Conservation (phyloP, 2,113 vertebrate genomes). For the Phocoena phocoena region DNA sequence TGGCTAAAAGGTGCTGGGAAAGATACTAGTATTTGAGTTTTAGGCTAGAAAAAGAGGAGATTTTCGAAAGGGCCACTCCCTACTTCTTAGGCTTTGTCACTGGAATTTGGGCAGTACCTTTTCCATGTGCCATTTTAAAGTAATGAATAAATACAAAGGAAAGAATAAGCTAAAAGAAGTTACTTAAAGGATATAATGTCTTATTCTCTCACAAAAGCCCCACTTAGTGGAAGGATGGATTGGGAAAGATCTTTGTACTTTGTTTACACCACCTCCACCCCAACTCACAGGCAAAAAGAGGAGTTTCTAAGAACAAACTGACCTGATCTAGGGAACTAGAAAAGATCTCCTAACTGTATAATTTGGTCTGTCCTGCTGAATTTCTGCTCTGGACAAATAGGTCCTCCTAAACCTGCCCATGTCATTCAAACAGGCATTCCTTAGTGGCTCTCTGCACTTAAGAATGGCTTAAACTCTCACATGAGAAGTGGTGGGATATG, state of each 20-base stretch:
- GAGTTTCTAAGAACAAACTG: background rate
- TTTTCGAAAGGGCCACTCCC: background rate
- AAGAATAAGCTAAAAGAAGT: background rate
- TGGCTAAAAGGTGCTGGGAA: background rate
- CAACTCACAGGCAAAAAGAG: background rate
- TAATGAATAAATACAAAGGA: background rate
- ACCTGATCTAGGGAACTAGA: background rate
- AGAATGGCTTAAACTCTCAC: background rate
- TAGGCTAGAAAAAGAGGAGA: background rate
- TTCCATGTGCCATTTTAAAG: background rate
- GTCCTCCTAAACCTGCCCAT: background rate
- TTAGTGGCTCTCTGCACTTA: background rate
- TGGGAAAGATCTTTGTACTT: background rate
- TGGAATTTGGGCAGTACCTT: background rate
- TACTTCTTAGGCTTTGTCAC: background rate
- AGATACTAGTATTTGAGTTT: background rate
- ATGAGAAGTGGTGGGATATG: background rate
- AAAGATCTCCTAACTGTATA: background rate
- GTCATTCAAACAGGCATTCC: background rate
- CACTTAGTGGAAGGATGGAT: background rate
- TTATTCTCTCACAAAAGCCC: background rate
- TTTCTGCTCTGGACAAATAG: background rate
- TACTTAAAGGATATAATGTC: background rate
- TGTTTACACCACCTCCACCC: background rate
- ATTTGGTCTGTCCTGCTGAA: background rate